Evolutionary conservation across 2,113 vertebrate species (phyloP), one percentile per base, ranked within the genome.

Genomic region (Microcebus tavaratra): DNA sequence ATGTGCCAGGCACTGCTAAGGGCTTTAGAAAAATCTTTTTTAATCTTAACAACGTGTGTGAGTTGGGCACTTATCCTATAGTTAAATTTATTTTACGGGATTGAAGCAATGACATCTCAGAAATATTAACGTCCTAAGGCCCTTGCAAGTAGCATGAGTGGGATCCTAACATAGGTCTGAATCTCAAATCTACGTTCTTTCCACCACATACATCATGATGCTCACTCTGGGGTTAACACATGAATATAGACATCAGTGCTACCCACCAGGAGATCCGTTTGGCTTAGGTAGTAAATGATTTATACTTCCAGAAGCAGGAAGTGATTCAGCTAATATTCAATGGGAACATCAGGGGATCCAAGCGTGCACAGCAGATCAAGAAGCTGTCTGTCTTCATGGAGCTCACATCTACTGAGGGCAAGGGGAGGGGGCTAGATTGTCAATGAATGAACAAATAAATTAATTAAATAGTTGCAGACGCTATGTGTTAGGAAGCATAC

Each of bases 401-500:
- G 39, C 4, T 17, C 53, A 5, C 5, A 5, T 12, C 36, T 73
- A 0, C 0, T 5, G 4, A 21, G 6, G 20, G 20, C 1, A 8
- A 4, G 70, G 8, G 15, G 65, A 3, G 29, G 18, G 6, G 14
- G 6, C 36, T 13, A 73, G n/a, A 91, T 25, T 20, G 17, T 79
- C 97, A 72, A 90, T 2, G 5, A 1, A 70, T 12, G 8, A 31
- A 25, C 6, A 65, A n/a, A 48, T 34, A 29, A 93, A 88, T 21
- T 15, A 20, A 31, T 34, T 21, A 18, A 61, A 61, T 2, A 91
- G 75, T 10, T 21, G 72, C 7, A 9, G 20, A 21, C 48, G 80
- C 31, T 53, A 3, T 2, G 5, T 2, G 8, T 45, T 50, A 65
- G 50, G 45, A 90, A 80, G 48, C 21, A 34, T 48, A 59, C 20